A percentile compares a stretch with the other conserved stretches of the same genome.
These are phyloP conservation scores for Siderastrea radians DNA, from an alignment of 92 coral and sea anemone genomes.

Conservation along the genomic window DNA sequence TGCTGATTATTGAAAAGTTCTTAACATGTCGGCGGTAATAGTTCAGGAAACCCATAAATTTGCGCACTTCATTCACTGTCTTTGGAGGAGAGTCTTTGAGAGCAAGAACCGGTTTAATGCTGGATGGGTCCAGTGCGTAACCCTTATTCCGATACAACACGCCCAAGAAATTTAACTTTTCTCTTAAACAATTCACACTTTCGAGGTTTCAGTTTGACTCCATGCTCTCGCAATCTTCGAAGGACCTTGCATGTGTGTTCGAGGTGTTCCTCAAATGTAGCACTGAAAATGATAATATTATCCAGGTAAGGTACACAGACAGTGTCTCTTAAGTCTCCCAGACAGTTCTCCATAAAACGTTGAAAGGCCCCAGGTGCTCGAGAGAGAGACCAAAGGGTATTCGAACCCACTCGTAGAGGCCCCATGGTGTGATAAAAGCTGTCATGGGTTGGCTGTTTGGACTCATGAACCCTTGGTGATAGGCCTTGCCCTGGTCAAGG, in stretches of 20 bases:
- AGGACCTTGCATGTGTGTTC: constrained; percentile 58
- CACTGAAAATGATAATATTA: constrained; percentile 59
- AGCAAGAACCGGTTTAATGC: constrained; percentile 53
- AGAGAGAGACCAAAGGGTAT: constrained; percentile 74
- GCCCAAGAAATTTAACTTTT: constrained; percentile 67
- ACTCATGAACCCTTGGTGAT: constrained; percentile 77
- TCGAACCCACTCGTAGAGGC: constrained; percentile 71
- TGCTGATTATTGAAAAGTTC: constrained; percentile 50
- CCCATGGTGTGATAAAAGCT: constrained; percentile 78
- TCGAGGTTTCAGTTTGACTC: constrained; percentile 69
- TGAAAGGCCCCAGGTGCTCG: constrained; percentile 73
- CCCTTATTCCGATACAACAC: constrained; percentile 63
- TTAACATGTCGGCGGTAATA: constrained; percentile 65
- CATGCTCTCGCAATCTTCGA: constrained; percentile 48
- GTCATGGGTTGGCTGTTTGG: constrained; percentile 64
- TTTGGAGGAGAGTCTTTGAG: constrained; percentile 62
- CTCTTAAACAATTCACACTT: constrained; percentile 61
- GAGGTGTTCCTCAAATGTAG: constrained; percentile 66
- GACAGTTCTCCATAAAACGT: constrained; percentile 69
- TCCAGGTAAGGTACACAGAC: constrained; percentile 70
- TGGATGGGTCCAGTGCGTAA: constrained; percentile 59
- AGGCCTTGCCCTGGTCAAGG: constrained; percentile 80
- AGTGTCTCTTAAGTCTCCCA: constrained; percentile 43
- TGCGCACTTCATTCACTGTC: constrained; percentile 70
- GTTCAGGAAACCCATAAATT: constrained; percentile 73